These are phyloP conservation scores for Monochamus alternatus DNA, from an alignment of 2,888 invertebrate species.

Conservation along the genomic window DNA sequence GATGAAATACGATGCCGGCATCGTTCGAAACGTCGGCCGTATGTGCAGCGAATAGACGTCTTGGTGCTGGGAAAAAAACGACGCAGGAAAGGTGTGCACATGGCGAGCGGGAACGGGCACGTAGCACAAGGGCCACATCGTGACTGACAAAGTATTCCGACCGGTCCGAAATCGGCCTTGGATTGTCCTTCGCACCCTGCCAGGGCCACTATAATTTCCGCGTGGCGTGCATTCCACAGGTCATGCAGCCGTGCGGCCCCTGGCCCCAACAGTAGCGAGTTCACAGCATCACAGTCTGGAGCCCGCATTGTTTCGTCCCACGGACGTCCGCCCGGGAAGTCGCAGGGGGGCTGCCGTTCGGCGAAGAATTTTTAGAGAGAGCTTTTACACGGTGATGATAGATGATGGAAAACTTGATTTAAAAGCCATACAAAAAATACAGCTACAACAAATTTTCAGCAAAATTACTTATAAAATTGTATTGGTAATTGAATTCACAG, in stretches of 20 bases:
- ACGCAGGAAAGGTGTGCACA: slow-evolving; percentile 65
- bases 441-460: no score
- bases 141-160: slow-evolving; percentile 54
- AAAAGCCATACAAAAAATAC: no score
- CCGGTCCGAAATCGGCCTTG: slow-evolving; percentile 59
- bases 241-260: slow-evolving; percentile 50
- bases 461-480: no score
- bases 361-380: no score
- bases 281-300: slow-evolving; percentile 54
- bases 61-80: slow-evolving; percentile 37
- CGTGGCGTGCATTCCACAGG: slow-evolving; percentile 68
- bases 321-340: not conserved
- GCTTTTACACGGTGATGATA: no score
- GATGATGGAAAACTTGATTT: no score
- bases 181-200: slow-evolving; percentile 69
- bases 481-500: no score
- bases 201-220: slow-evolving; percentile 67
- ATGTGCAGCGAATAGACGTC: slow-evolving; percentile 32
- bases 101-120: slow-evolving; percentile 62
- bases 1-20: slow-evolving; percentile 64
- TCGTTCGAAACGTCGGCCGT: slow-evolving; percentile 58
- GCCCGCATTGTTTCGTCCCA: slow-evolving; percentile 50
- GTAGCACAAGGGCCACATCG: slow-evolving; percentile 69
- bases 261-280: slow-evolving; percentile 58
- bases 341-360: not conserved